Conservation (phyloP, 1,140 invertebrate species). For the Aphaenogaster ashmeadi region DNA sequence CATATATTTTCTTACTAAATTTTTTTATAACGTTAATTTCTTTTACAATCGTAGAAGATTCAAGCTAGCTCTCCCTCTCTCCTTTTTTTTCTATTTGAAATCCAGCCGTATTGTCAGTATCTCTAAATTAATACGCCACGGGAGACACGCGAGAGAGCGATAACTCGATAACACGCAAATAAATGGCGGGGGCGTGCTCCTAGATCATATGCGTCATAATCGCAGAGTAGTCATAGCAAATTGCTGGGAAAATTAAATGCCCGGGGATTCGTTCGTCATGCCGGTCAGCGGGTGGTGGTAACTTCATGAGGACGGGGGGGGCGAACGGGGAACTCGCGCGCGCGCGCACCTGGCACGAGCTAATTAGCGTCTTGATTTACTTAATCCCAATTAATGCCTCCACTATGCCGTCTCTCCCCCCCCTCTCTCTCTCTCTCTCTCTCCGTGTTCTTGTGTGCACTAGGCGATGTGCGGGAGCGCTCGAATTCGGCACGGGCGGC, state of each 20-base stretch:
- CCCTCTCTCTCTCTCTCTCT: conserved; percentile 13
- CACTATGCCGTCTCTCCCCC: conserved; percentile 73
- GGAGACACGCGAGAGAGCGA: conserved; percentile 6
- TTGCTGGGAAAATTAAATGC: conserved; percentile 85
- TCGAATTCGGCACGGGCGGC: conserved; percentile 75
- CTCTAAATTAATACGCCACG: neutral
- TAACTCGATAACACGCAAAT: conserved; percentile 48
- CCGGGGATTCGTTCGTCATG: conserved; percentile 56
- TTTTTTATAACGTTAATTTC: neutral
- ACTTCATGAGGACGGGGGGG: conserved; percentile 25
- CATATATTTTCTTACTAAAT: neutral
- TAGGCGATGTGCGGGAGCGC: conserved; percentile 62
- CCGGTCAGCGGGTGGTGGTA: conserved; percentile 31
- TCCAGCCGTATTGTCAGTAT: neutral
- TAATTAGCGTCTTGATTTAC: conserved; percentile 88
- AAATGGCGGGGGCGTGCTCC: conserved; percentile 33
- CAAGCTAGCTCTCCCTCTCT: neutral
- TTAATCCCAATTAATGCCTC: conserved; percentile 88
- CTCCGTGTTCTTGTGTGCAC: conserved; percentile 63
- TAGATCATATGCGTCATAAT: conserved; percentile 39
- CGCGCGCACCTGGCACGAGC: conserved; percentile 69
- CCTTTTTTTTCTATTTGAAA: neutral
- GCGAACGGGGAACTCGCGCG: conserved; percentile 58
- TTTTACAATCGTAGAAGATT: neutral
- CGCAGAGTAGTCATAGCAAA: conserved; percentile 76